Percentiles rank a stretch among this genome's conserved stretches.
Evolutionary conservation across 2,888 invertebrate genomes (phyloP).

Genomic region (Timandra comae): DNA sequence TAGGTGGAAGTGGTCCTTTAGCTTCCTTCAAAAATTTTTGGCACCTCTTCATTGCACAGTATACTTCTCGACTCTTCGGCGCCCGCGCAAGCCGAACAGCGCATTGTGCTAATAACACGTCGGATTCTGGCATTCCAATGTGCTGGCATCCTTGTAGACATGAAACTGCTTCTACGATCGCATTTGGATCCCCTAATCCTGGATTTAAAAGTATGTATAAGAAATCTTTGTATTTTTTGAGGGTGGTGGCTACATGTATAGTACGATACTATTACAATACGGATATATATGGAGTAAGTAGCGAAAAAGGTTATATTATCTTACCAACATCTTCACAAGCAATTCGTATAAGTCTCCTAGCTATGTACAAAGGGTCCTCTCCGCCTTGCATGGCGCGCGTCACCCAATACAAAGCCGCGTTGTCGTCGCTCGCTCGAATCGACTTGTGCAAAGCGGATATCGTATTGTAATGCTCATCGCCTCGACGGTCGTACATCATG

Average conservation of each 20-base stretch:
- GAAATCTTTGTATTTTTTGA: too few relatives aligned
- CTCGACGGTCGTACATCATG: slow-evolving; percentile 85
- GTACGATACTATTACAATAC: too few relatives aligned
- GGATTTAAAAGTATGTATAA: slow-evolving; percentile 4
- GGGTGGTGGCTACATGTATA: too few relatives aligned
- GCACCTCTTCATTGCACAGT: slow-evolving; percentile 77
- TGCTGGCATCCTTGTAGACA: slow-evolving; percentile 88
- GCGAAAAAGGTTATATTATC: too few relatives aligned
- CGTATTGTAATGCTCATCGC: slow-evolving; percentile 89
- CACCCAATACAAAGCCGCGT: slow-evolving; percentile 89
- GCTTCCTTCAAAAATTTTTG: slow-evolving; percentile 76
- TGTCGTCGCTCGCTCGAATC: slow-evolving; percentile 86
- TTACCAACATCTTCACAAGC: slow-evolving; percentile 88
- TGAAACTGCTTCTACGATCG: slow-evolving; percentile 81
- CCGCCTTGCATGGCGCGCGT: slow-evolving; percentile 87
- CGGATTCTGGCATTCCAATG: slow-evolving; percentile 89
- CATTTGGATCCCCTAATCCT: slow-evolving; percentile 82
- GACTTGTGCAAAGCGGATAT: slow-evolving; percentile 91
- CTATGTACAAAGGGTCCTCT: slow-evolving; percentile 87
- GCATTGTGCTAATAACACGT: slow-evolving; percentile 86
- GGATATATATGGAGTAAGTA: too few relatives aligned
- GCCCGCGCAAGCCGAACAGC: slow-evolving; percentile 86
- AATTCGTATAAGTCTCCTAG: slow-evolving; percentile 83
- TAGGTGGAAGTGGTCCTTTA: slow-evolving; percentile 82
- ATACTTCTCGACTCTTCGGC: slow-evolving; percentile 82